Conservation (phyloP, 23 tunicate genomes). For the Ascidia mentula region DNA sequence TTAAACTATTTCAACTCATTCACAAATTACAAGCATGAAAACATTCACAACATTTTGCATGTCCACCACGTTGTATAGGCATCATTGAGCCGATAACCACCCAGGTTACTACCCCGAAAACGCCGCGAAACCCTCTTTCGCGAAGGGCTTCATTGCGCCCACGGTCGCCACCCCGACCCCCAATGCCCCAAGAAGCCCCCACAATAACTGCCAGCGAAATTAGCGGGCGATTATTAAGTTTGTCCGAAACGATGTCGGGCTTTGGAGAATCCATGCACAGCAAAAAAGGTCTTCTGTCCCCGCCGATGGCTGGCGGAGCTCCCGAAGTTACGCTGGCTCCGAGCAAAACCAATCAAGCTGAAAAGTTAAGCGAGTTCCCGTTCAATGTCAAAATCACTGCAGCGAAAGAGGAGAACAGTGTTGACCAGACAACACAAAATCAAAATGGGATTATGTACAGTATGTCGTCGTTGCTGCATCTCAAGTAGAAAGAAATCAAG, state of each 20-base stretch:
- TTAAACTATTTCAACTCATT: too few relatives aligned
- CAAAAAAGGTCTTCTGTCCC: background rate
- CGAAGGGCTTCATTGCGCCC: constrained; percentile 75
- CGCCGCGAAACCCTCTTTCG: constrained; percentile 60
- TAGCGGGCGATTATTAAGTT: background rate
- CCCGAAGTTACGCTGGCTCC: background rate
- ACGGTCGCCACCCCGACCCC: constrained; percentile 54
- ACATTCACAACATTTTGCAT: constrained; percentile 14
- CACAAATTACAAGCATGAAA: too few relatives aligned
- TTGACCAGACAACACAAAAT: background rate
- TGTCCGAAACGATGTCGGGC: background rate
- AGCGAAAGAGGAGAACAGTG: background rate
- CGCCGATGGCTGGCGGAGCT: background rate
- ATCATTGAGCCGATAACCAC: constrained; percentile 70
- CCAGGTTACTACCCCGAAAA: constrained; percentile 48
- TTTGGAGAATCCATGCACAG: background rate
- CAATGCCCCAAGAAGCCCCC: background rate
- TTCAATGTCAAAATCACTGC: background rate
- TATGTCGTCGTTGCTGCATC: too few relatives aligned
- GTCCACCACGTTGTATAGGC: constrained; percentile 35
- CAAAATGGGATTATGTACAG: constrained; percentile 22
- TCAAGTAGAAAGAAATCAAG: too few relatives aligned
- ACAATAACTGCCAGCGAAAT: background rate
- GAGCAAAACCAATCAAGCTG: background rate
- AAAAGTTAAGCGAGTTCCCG: background rate